These are phyloP conservation scores for Agapornis roseicollis DNA, from an alignment of 2,113 vertebrate genomes.

Conservation along the genomic window DNA sequence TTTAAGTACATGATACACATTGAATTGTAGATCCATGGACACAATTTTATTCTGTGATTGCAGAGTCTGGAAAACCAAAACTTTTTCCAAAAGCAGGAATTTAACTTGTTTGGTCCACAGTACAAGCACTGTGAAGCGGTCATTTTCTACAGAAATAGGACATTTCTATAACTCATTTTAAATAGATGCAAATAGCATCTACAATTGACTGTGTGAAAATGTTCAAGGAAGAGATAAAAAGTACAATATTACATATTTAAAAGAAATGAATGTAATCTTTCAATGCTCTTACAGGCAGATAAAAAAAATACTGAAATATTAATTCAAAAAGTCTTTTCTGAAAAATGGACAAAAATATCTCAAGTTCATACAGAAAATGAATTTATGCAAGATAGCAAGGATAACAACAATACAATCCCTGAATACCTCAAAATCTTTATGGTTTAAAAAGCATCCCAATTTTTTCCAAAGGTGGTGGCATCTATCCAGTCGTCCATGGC, in stretches of 20 bases:
- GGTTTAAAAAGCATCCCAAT: conserved; percentile 80
- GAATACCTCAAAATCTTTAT: conserved; percentile 74
- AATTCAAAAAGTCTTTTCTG: conserved; percentile 24
- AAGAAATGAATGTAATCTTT: conserved; percentile 46
- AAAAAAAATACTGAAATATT: conserved; percentile 16
- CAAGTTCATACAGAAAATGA: conserved; percentile 66
- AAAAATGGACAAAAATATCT: conserved; percentile 24
- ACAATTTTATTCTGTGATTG: neutral
- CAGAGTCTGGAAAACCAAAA: neutral
- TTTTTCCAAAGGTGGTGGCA: conserved; percentile 76
- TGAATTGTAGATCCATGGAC: neutral
- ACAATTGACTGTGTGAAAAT: neutral
- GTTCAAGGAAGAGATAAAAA: conserved; percentile 41
- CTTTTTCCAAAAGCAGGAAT: neutral
- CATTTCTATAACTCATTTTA: conserved; percentile 49
- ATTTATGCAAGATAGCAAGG: conserved; percentile 67
- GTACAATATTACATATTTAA: conserved; percentile 1
- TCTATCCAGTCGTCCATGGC: conserved; percentile 74
- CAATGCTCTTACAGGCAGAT: neutral
- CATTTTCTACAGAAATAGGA: conserved; percentile 28
- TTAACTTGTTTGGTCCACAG: neutral
- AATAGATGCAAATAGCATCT: conserved; percentile 56
- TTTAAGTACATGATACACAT: neutral
- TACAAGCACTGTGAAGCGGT: neutral
- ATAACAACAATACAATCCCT: conserved; percentile 70